Evolutionary conservation across 2,888 invertebrate genomes (phyloP), one percentile per base, ranked within the genome.

Genomic region (Apamea monoglypha): DNA sequence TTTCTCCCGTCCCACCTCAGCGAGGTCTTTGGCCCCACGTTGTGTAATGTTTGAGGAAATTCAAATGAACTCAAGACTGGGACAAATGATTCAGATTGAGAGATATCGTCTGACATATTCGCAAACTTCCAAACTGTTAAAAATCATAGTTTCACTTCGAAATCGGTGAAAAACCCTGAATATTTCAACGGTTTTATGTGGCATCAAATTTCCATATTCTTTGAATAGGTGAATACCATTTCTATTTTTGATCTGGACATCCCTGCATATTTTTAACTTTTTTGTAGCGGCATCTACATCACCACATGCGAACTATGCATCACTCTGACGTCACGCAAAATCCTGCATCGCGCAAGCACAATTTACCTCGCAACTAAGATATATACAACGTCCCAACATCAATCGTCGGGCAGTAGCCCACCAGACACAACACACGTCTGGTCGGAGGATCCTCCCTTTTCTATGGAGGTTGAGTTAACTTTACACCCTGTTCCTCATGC

Each of bases 21-120:
- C 25, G 66, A 81, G 89, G 86, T 83, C 80, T 83, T 87, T 82
- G 74, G 70, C 77, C 84, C 29, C 68, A 12, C 18, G 21, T 89
- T 71, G 74, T 71, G 78, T 76, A 81, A 88, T 80, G 80, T 84
- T 64, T 86, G 12, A 53, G 66, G 29, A 74, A 75, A 89, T 89
- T 83, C 69, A 78, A 88, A 86, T 86, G 40, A 64, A 56, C 29
- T 53, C 44, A 67, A 44, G 77, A 81, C 70, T 76, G 40, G 68
- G 64, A 88, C 79, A 82, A 87, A 78, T 74, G 78, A 84, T 71
- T 77, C 81, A 80, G 81, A 80, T 66, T 50, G 8, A 25, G 21
- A 53, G 68, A 84, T 78, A 76, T 67, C 71, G n/a, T 66, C 53
- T 76, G 59, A 82, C 53, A 64, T 56, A 87, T 81, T 73, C 56